Evolutionary conservation across 1,140 invertebrate genomes (phyloP), one percentile per base, ranked within the genome.

Genomic region (Oryctes rhinoceros): DNA sequence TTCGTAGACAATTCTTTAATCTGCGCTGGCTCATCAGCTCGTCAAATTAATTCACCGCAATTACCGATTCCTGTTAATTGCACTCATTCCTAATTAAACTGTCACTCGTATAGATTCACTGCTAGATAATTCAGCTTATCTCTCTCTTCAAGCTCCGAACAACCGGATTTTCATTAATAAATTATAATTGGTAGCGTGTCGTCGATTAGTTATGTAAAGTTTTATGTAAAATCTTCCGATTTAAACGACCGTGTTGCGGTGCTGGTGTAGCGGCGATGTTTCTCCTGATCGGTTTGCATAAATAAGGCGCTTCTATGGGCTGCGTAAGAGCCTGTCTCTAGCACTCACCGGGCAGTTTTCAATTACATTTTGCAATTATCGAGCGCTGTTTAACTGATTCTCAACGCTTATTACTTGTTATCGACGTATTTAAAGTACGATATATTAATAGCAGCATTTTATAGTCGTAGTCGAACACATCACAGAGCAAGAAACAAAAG

Each of bases 141-240:
- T 71, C 65, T 71, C 65, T 9, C 24, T 18, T 9, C 3, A 15
- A 59, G 53, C 53, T n/a, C 3, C 15, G 53, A 59, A 59, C 11
- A 71, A 71, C 65, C 65, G 65, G 35, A 35, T 71, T 71, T 71
- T 20, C 18, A 71, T 71, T 71, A 71, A 35, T 71, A 71, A 71
- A 30, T 71, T 37, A 24, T 71, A 35, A 30, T 30, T 71, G 65
- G 20, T 71, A 71, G 10, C 65, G 18, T 20, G 35, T 71, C 65
- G 53, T 10, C 65, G 65, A 71, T 71, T 71, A 71, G 20, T 71
- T 71, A 71, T 37, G 53, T 71, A 71, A 71, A 71, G 35, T 71
- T 71, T 71, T 71, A 71, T 71, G 62, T 71, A 37, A 15, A 37
- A 35, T 71, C 13, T 71, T 35, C 10, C 35, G 35, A 35, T 71